Base-by-base conservation (phyloP, 2,797 vertebrate species). In the Oophaga sylvatica region DNA sequence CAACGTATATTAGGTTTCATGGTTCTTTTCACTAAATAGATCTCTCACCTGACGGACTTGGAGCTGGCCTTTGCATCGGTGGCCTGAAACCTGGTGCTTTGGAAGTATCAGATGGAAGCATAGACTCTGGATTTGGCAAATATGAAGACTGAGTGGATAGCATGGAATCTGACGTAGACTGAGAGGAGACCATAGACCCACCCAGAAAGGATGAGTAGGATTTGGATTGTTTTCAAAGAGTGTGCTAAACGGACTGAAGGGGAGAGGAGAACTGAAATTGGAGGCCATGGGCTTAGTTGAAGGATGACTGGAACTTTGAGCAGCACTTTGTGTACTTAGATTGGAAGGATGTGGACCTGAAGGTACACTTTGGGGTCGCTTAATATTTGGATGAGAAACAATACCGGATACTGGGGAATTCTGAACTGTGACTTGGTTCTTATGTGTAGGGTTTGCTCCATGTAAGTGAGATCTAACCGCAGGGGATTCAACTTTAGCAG, bases 241-340 rank as follows among this genome's bases (percentile, higher is more conserved):
- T 0, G 95, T 95, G 92, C 94, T 96, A 75, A 96, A 96, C 90
- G 95, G 95, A 92, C 95, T 94, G 59, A 95, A 96, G 0, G 95
- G 95, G 85, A 95, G 91, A 71, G 95, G 87, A 83, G 95, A 93
- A 91, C 91, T 96, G 91, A 94, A 96, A 87, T 95, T 96, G 90
- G 94, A 93, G 87, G 94, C 92, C 90, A 95, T 84, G n/a, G 95
- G 89, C 92, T 96, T 96, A 93, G 88, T 95, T 68, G 94, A 92
- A 60, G 92, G 92, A 83, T 95, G 95, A 92, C 94, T 92, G 78
- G 95, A 92, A 94, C 93, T 96, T 86, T 96, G 95, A 94, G 95
- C 94, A 96, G 94, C 95, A 95, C 93, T 96, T 95, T 95, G 95
- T 93, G 95, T 95, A 95, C 94, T 95, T 95, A 96, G 94, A 94